Conservation (phyloP, 53 echinoderm and acorn worm genomes). For the Stichopus horrens region DNA sequence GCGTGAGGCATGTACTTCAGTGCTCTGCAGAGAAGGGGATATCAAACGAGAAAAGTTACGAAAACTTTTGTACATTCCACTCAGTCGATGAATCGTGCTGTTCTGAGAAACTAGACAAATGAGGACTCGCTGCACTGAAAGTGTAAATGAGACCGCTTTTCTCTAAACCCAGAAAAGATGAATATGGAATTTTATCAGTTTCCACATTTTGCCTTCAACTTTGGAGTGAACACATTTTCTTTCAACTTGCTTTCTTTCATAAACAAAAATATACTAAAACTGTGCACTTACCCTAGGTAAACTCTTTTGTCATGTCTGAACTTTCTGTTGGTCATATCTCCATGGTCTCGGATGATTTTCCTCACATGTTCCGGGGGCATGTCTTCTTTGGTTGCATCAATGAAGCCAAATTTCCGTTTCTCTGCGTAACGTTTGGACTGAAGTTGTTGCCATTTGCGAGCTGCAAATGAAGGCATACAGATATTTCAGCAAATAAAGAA, state of each 20-base stretch:
- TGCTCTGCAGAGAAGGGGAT: slow-evolving; percentile 62
- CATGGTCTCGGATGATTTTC: slow-evolving; percentile 99
- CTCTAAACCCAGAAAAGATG: too few species aligned
- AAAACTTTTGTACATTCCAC: background rate
- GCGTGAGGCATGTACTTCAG: slow-evolving; percentile 99
- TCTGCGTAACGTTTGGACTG: slow-evolving; percentile 98
- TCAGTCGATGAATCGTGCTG: background rate
- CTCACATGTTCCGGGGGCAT: slow-evolving; percentile 99
- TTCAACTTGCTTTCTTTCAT: too few species aligned
- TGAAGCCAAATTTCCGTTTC: slow-evolving; percentile 98
- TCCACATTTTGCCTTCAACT: too few species aligned
- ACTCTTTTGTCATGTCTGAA: slow-evolving; percentile 98
- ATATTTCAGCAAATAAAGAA: too few species aligned
- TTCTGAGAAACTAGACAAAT: too few species aligned
- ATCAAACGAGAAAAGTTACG: background rate
- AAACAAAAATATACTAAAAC: background rate
- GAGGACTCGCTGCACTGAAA: too few species aligned
- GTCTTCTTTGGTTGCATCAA: slow-evolving; percentile 97
- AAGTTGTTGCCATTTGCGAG: slow-evolving; percentile 98
- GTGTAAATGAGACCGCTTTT: background rate
- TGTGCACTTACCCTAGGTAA: slow-evolving; percentile 76
- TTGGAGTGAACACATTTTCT: too few species aligned
- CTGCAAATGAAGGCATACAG: slow-evolving; percentile 14
- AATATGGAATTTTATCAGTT: too few species aligned
- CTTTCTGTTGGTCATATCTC: slow-evolving; percentile 99